Evolutionary conservation across 2,888 invertebrate genomes (phyloP).

Genomic region (Chrysotoxum bicinctum): DNA sequence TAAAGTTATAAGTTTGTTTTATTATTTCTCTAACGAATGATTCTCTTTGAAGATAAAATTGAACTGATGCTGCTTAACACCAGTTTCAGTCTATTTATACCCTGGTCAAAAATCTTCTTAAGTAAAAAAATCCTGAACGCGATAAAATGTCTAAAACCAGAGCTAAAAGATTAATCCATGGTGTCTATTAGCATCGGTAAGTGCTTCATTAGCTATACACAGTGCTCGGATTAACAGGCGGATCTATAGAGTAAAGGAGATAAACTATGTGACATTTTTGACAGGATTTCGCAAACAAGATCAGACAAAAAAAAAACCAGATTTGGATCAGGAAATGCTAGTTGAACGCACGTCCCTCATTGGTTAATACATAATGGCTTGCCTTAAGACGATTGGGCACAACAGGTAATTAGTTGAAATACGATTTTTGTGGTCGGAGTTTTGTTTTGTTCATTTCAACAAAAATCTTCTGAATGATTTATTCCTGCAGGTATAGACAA

Average conservation of each 20-base stretch:
- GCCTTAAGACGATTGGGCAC: background rate
- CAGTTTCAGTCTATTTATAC: background rate
- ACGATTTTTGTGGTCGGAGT: background rate
- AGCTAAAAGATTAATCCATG: background rate
- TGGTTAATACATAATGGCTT: background rate
- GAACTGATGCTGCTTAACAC: slow-evolving; percentile 2
- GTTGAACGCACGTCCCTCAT: background rate
- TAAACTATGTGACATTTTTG: background rate
- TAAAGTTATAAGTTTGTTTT: background rate
- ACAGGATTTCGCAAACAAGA: slow-evolving; percentile 2
- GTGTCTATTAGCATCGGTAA: background rate
- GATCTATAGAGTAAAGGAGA: background rate
- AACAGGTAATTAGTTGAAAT: background rate
- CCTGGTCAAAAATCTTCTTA: slow-evolving; percentile 3
- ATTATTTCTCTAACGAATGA: background rate
- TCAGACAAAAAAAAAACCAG: background rate
- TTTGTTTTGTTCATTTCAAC: background rate
- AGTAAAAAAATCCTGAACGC: background rate
- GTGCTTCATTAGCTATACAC: background rate
- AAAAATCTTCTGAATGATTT: background rate
- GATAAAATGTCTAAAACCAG: background rate
- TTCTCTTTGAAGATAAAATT: background rate
- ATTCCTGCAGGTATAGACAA: background rate
- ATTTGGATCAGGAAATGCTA: background rate
- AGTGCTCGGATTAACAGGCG: background rate